phyloP scores from a whole-genome alignment of 2,888 invertebrate species.

The Dilophus febrilis region DNA sequence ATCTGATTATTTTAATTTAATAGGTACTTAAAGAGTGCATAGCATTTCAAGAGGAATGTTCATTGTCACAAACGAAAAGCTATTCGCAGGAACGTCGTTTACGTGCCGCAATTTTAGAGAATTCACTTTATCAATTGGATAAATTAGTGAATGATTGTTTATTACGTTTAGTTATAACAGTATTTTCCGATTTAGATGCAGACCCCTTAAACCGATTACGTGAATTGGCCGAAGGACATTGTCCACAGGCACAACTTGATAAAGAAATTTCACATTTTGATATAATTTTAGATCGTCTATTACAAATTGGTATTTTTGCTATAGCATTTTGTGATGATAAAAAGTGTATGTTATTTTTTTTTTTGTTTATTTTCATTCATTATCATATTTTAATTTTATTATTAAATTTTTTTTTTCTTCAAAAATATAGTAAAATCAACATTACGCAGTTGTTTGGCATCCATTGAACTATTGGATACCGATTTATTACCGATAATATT shows the following conservation, averaged over 20 bases:
- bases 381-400: background rate
- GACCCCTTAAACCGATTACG: conserved; percentile 22
- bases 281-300: conserved; percentile 25
- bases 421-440: conserved; percentile 19
- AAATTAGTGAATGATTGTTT: conserved; percentile 24
- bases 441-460: conserved; percentile 25
- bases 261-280: conserved; percentile 27
- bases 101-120: conserved; percentile 21
- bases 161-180: conserved; percentile 21
- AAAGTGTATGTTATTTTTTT: conserved; percentile 19
- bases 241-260: conserved; percentile 17
- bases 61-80: conserved; percentile 7
- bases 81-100: conserved; percentile 19
- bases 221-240: conserved; percentile 12
- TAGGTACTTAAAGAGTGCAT: conserved; percentile 22
- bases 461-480: conserved; percentile 25
- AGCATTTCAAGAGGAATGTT: conserved; percentile 21
- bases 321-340: conserved; percentile 21
- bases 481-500: conserved; percentile 25
- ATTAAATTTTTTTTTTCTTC: background rate
- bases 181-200: conserved; percentile 21
- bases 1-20: too few relatives aligned
- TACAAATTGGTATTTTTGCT: conserved; percentile 27
- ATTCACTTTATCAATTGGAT: conserved; percentile 23
- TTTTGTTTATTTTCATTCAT: too few relatives aligned